Evolutionary conservation across 2,113 vertebrate genomes (phyloP), one percentile per base, ranked within the genome.

Genomic region (Cavia aperea): DNA sequence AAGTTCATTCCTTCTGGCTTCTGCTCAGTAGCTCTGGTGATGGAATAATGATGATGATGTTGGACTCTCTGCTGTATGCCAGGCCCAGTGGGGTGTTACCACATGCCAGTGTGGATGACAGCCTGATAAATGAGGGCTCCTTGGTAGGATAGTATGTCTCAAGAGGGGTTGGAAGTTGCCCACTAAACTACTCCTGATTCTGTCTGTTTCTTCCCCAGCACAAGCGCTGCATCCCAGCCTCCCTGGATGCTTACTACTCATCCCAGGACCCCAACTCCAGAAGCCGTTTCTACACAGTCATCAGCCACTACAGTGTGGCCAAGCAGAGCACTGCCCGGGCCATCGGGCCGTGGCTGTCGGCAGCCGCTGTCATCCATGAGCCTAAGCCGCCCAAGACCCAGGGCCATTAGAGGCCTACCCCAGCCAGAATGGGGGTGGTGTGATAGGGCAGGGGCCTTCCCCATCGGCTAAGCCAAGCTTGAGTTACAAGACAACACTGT

Each of bases 241-340:
- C 99, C 1, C 98, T 99, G 97, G 99, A 99, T 82, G 99, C 99
- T 0, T 99, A 99, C 97, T 99, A 99, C 95, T 99, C 98, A 0
- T 98, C 99, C 78, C 99, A 99, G 98, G 99, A 99, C 86, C 98
- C 98, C 97, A 99, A 98, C 98, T 99, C 99, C 19, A 98, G 98
- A 96, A 99, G 99, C 96, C 98, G 99, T 94, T 99, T 99, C 98
- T 99, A 99, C 98, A 99, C 99, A 0, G 98, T 99, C 97, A 99
- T 99, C 98, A 99, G 99, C 98, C 99, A 99, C 97, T 99, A 99
- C 98, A 99, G 99, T 96, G 98, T 99, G 99, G 99, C 99, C 97
- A 99, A 99, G 98, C 99, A 99, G 98, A 99, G 98, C 98, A 98
- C 98, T 90, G 99, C 99, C 39, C 98, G 99, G 94, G 99, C 99